Conservation (phyloP, 2,797 vertebrate genomes). For the Lepilemur ruficaudatus region DNA sequence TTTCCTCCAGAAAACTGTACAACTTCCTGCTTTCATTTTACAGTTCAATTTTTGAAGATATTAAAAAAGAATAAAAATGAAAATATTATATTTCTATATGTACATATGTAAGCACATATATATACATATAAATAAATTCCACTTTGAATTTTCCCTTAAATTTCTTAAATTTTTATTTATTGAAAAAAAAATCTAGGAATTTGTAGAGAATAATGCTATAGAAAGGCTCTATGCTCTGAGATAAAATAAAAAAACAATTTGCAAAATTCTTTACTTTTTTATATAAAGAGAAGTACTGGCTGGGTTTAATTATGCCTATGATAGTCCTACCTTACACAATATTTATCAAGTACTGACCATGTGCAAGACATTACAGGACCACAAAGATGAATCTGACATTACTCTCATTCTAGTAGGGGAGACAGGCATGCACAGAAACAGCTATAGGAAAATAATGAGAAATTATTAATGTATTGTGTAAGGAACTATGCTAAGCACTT, state of each 20-base stretch:
- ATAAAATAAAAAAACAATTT: neutral
- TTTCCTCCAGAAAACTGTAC: neutral
- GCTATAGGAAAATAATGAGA: neutral
- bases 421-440: neutral
- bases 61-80: neutral
- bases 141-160: slow-evolving; percentile 10
- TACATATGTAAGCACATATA: neutral
- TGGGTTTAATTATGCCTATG: neutral
- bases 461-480: neutral
- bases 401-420: neutral
- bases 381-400: neutral
- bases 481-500: neutral
- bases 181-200: neutral
- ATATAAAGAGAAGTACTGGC: neutral
- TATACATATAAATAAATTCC: neutral
- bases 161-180: slow-evolving; percentile 12
- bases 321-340: neutral
- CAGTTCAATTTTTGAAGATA: neutral
- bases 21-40: slow-evolving; percentile 25
- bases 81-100: neutral
- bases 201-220: neutral
- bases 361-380: neutral
- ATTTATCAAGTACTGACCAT: neutral
- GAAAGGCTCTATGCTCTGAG: neutral
- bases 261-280: neutral